Conservation (phyloP, 1,140 invertebrate species). For the Harlomillsia oculata region DNA sequence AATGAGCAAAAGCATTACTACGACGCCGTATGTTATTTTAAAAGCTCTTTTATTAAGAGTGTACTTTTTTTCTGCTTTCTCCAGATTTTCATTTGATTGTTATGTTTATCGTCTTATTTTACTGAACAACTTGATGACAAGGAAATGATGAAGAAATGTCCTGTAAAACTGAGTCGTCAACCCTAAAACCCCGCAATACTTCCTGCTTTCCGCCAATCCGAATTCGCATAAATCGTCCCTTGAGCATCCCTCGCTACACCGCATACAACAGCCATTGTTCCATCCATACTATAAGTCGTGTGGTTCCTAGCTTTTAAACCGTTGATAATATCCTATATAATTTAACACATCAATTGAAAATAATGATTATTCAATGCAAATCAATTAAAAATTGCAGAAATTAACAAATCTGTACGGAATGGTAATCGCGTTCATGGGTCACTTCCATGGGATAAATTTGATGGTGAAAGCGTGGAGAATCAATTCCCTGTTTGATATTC, state of each 20-base stretch:
- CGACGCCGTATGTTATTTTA: no score
- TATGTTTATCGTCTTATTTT: no score
- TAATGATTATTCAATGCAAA: no score
- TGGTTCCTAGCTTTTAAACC: conserved; percentile 60
- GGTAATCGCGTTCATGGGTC: conserved; percentile 53
- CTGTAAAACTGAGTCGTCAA: no score
- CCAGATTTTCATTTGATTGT: no score
- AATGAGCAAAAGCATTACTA: no score
- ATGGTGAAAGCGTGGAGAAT: conserved; percentile 79
- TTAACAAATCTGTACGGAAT: neutral
- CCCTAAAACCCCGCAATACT: conserved; percentile 57
- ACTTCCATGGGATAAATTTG: conserved; percentile 78
- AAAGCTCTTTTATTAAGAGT: no score
- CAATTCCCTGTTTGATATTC: conserved; percentile 76
- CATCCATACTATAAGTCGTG: conserved; percentile 46
- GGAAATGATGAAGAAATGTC: no score
- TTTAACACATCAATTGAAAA: neutral
- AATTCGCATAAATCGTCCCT: conserved; percentile 59
- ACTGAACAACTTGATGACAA: no score
- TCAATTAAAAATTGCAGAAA: no score
- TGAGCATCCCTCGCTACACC: conserved; percentile 53
- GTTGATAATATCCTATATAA: conserved; percentile 49
- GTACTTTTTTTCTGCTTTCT: no score
- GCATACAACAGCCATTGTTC: conserved; percentile 53
- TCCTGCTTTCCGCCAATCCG: conserved; percentile 70